Evolutionary conservation across 1,140 invertebrate genomes (phyloP), one percentile per base, ranked within the genome.

Genomic region (Euschistus heros): DNA sequence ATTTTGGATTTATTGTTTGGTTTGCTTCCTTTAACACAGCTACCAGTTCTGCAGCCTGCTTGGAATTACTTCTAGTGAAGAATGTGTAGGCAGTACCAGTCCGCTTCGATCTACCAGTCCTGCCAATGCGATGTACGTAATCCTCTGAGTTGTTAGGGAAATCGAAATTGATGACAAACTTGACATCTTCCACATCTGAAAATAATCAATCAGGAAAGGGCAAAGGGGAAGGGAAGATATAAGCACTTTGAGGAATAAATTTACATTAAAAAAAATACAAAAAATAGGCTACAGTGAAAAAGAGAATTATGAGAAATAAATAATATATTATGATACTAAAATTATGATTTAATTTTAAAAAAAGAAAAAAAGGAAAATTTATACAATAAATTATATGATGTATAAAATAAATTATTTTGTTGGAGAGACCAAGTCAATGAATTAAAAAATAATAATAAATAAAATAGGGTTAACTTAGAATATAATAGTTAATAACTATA

Each of bases 91-190:
- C 88, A 0, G 90, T 92, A 68, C 92, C 91, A 8, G 84, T 88
- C 68, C 87, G 86, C 69, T 88, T 84, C 47, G 85, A 86, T 42
- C 92, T 81, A 24, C 88, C 92, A 30, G 92, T 94, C 68, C 92
- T 82, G 3, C 92, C 92, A 75, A 94, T 94, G 67, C 92, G 83
- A 73, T 94, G 92, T 63, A 94, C 88, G 78, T 94, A 94, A 76
- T 94, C 91, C 77, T 94, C 92, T 17, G 88, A 89, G 73, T 87
- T 88, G 73, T 86, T 88, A 20, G 92, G 91, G 76, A 92, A 94
- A 76, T 94, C 92, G 80, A 87, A 91, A 80, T 94, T 94, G 76
- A 94, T 89, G 67, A 94, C 91, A 65, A 66, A 71, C 61, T 68
- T 69, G 6, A 66, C 61, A 52, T 68, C 67, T 27, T 68, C 67